Evolutionary conservation across 2,888 invertebrate species (phyloP).

Genomic region (Cyclophora albipunctata): DNA sequence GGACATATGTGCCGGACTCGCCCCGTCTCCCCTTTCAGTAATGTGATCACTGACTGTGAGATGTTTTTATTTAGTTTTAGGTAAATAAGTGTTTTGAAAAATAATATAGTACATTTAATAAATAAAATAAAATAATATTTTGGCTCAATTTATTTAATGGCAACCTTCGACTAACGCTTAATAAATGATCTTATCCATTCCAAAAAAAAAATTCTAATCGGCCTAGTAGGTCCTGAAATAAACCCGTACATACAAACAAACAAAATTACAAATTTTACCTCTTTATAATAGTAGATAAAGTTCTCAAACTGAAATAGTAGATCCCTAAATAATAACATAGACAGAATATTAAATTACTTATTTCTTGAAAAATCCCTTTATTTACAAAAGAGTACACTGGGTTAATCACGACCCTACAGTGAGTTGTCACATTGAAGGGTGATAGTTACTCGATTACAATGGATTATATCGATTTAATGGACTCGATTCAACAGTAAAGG

Average conservation of each 20-base stretch:
- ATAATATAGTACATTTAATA: too few relatives aligned
- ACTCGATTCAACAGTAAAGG: conserved; percentile 10
- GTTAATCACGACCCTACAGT: too few relatives aligned
- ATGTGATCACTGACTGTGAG: not conserved
- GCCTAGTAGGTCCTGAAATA: too few relatives aligned
- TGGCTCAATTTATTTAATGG: too few relatives aligned
- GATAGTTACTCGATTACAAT: conserved; percentile 35
- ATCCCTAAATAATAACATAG: too few relatives aligned
- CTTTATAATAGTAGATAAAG: not conserved
- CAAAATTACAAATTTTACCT: too few relatives aligned
- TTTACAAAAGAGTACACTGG: conserved; percentile 1
- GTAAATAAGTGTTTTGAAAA: not conserved
- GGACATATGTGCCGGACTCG: not conserved
- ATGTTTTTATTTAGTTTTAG: not conserved
- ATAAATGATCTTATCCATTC: not conserved
- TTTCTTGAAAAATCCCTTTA: too few relatives aligned
- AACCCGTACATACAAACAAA: too few relatives aligned
- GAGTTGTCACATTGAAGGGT: conserved; percentile 2
- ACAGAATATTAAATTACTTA: too few relatives aligned
- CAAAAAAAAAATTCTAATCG: too few relatives aligned
- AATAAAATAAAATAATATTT: too few relatives aligned
- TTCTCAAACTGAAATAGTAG: not conserved
- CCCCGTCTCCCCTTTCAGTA: not conserved
- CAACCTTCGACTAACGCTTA: too few relatives aligned
- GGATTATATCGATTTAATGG: conserved; percentile 49